Base-by-base conservation (phyloP, 1,140 invertebrate genomes). In the Diabrotica undecimpunctata region DNA sequence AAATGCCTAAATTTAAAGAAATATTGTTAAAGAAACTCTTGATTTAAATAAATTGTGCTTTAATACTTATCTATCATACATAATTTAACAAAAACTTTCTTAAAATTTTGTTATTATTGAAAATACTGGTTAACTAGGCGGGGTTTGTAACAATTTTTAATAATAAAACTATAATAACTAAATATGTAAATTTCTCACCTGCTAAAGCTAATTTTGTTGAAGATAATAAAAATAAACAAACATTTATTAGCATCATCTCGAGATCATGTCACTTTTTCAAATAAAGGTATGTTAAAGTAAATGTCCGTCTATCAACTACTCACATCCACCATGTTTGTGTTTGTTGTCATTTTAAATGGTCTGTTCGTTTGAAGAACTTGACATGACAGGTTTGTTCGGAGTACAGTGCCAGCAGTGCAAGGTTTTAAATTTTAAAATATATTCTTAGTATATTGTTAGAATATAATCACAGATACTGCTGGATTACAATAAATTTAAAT, bases 141-240 rank as follows among this genome's bases (percentile, higher is more conserved):
- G 38, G 10, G 35, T 51, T 36, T 46, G 50, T 14, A 53, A 12
- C 7, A 14, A 54, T 25, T 52, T 8, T 46, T n/a, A 12, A 38
- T 12, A 11, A 59, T 36, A 60, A 54, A 52, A 25, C 11, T 38
- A 8, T 46, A 53, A 14, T 41, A 14, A 25, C 4, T 8, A 66
- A 10, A 4, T n/a, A 54, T 35, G 6, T 0, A 55, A 7, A 50
- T 35, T 50, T 54, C 63, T 54, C 63, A 67, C 69, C 63, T 68
- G 61, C 36, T 54, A 54, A 66, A 52, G 57, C 51, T 25, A 68
- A 56, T 13, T 62, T 41, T 11, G 61, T 39, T 10, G 54, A 46
- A 61, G 64, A 36, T 54, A 65, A 70, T 62, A 68, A 68, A 68
- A 68, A 66, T 68, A 70, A 70, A 68, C 54, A 67, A 64, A 70